Evolutionary conservation across 2,797 vertebrate species (phyloP), one percentile per base, ranked within the genome.

Genomic region (Cyprinodon diabolis): DNA sequence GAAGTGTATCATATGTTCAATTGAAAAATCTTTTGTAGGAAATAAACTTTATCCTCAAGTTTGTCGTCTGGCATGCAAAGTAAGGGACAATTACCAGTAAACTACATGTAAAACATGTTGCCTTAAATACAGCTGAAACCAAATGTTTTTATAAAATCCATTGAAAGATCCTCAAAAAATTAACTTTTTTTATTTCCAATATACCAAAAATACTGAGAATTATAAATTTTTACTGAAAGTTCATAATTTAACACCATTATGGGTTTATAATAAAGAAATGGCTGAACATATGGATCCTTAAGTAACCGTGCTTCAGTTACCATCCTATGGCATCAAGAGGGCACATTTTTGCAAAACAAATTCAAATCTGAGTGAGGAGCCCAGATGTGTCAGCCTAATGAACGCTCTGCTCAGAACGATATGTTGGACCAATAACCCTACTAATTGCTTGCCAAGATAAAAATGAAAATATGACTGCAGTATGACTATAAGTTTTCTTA

Each of bases 381-480:
- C 60, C 35, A 63, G 60, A 43, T 12, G 60, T 21, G 37, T 63
- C 37, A 40, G 35, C 17, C 15, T 63, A 6, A 37, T 62, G 58
- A 25, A 62, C 1, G 11, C 10, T 45, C 60, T 6, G 19, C 60
- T 43, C 37, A 43, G 60, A n/a, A 63, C 19, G 6, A 63, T 6
- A 63, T 13, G n/a, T 13, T 51, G 6, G 51, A 66, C n/a, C n/a
- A 23, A 8, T 13, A 40, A 19, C 17, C 37, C 37, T 21, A 23
- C 40, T 47, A 14, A 65, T 15, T 23, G 43, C 13, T 45, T 14
- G 5, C 60, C 60, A 63, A 9, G 17, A 19, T 62, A 62, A 62
- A 19, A 43, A 63, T 43, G 19, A 43, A 63, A 63, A 63, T 43
- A 9, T n/a, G 60, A 63, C 60, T 63, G 60, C 40, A 43, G 60